Evolutionary conservation across 2,888 invertebrate species (phyloP), one percentile per base, ranked within the genome.

Genomic region (Mimachlamys varia): DNA sequence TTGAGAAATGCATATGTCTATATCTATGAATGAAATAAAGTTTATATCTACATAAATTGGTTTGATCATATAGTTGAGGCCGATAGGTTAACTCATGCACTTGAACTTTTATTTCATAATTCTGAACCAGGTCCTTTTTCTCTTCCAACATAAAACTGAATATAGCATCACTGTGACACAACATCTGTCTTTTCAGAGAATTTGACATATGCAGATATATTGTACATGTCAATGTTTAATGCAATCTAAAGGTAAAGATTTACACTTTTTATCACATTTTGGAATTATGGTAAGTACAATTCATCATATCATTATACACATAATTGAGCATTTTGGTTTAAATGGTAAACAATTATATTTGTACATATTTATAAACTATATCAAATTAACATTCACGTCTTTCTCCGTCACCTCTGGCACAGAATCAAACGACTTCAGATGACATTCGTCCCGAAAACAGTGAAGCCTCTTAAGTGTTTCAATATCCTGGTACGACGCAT

Each of bases 401-500:
- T 50, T 37, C 10, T 89, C 49, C 50, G 27, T 87, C 4, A 58
- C 87, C 22, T 33, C 89, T 22, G 50, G 55, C 17, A 89, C 49
- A 4, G 89, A 89, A 12, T 89, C 87, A 87, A 89, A 89, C 22
- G 89, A 55, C 22, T 53, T 89, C 55, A 89, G 87, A 50, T 88
- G 88, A 27, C 88, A 49, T 88, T 88, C 55, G 19, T 88, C 88
- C 55, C 88, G 50, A 7, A 90, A 17, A n/a, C 88, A 76, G 88
- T 62, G 58, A 13, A 88, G 44, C 88, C 89, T 91, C 88, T 89
- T 91, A 10, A 93, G 76, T 2, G 89, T 87, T 10, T 92, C 92
- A 55, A 94, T 93, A 87, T 93, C 93, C 53, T 94, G 94, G 91
- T 90, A 93, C 4, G 94, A 94, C 1, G 92, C 93, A 88, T 92